These are phyloP conservation scores for Meda fulgida DNA, from an alignment of 2,797 vertebrate species.

Conservation along the genomic window DNA sequence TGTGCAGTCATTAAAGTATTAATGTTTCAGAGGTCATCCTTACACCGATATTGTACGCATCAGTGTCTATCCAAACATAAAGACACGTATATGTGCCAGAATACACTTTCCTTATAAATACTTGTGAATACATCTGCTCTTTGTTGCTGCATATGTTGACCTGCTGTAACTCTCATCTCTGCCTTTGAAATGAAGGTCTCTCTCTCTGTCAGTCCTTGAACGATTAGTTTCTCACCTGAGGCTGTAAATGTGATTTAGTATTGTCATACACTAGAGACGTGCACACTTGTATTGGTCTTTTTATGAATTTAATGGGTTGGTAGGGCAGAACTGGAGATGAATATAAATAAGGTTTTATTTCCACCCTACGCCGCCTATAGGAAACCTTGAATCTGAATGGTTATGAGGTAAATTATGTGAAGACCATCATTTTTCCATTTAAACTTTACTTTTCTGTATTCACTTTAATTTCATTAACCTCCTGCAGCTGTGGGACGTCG, in stretches of 20 bases:
- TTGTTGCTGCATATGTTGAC: constrained; percentile 29
- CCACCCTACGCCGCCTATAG: neutral
- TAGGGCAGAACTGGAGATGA: constrained; percentile 17
- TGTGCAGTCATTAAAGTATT: neutral
- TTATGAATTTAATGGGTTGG: constrained; percentile 29
- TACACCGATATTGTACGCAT: neutral
- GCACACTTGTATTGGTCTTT: constrained; percentile 32
- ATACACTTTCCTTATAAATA: neutral
- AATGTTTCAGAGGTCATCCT: neutral
- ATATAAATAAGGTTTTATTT: constrained; percentile 15
- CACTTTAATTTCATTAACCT: neutral
- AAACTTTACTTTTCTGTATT: constrained; percentile 3
- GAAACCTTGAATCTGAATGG: constrained; percentile 35
- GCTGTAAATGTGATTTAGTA: constrained; percentile 46
- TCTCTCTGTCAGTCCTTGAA: constrained; percentile 17
- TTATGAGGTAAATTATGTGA: constrained; percentile 3
- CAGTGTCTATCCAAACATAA: neutral
- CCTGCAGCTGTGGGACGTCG: neutral
- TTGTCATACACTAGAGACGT: constrained; percentile 23
- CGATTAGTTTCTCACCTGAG: constrained; percentile 26
- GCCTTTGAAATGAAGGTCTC: constrained; percentile 12
- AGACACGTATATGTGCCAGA: neutral
- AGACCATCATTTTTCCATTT: neutral
- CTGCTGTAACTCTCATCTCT: constrained; percentile 12
- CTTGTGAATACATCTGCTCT: neutral